Conservation (phyloP, 2,797 vertebrate genomes). For the Netta rufina region DNA sequence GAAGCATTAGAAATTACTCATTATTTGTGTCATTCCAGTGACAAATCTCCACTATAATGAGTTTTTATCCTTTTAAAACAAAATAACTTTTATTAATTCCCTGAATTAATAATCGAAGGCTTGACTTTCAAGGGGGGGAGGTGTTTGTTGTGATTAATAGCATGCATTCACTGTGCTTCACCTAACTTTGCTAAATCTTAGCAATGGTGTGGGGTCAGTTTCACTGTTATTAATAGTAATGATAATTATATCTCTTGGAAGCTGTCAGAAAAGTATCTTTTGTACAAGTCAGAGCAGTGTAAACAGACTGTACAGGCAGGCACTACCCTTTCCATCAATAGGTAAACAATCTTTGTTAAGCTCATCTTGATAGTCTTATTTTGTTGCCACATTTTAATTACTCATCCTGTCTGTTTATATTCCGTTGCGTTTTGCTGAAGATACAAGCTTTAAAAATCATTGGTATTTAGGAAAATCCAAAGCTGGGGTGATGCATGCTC, state of each 20-base stretch:
- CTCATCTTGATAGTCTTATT: constrained; percentile 72
- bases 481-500: constrained; percentile 83
- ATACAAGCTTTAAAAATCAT: constrained; percentile 74
- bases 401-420: constrained; percentile 72
- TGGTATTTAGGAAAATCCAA: constrained; percentile 79
- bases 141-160: constrained; percentile 16
- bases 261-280: constrained; percentile 53
- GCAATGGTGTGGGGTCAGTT: constrained; percentile 48
- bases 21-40: neutral
- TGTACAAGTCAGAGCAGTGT: constrained; percentile 34
- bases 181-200: constrained; percentile 29
- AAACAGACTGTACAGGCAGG: constrained; percentile 45
- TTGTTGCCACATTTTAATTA: constrained; percentile 78
- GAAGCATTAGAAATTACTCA: neutral
- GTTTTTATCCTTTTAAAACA: constrained; percentile 28
- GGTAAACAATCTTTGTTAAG: constrained; percentile 68
- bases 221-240: constrained; percentile 24
- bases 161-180: neutral
- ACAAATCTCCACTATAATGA: neutral
- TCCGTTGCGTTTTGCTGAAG: constrained; percentile 71
- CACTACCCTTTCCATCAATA: constrained; percentile 45
- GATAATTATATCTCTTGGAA: constrained; percentile 54
- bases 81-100: constrained; percentile 36
- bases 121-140: neutral
- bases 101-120: constrained; percentile 18